Base-by-base conservation (phyloP, 2,797 vertebrate genomes). In the Pangasius sanitwongsei region DNA sequence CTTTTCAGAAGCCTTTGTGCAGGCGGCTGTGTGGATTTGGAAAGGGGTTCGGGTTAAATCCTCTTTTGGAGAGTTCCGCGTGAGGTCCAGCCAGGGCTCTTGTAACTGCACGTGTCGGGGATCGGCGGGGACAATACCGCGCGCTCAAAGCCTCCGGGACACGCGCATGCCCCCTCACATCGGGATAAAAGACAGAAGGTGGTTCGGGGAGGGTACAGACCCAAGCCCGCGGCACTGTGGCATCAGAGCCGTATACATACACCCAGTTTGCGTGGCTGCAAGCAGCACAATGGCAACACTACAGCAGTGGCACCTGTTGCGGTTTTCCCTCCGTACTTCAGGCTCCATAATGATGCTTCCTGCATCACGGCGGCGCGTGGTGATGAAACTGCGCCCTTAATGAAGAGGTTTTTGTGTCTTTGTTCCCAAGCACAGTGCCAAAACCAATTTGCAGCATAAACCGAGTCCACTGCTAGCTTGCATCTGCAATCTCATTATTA, bases 81-180 rank as follows among this genome's bases (percentile, higher is more conserved):
- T 92, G 94, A 94, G 94, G 92, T 95, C 92, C 91, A 88, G 90
- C 92, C 93, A 93, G 91, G 87, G 77, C 87, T 90, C 93, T 93
- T 94, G 94, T 95, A 93, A 93, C 89, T 95, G 93, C 93, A 94
- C 92, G 90, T 95, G 95, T 95, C 95, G 92, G 81, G 92, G 91
- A 94, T 92, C 94, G 89, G 88, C 55, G 69, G 89, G 91, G 82
- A 93, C 91, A 95, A 94, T 92, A 90, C 87, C 88, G 81, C 86
- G 23, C 81, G 89, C 89, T 89, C 93, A 92, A 91, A 93, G 94
- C 93, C 93, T 91, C 91, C 86, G 92, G 91, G 94, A 93, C 91
- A 90, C 93, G 70, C 92, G 92, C 93, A 92, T 92, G 91, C 92
- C 92, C 91, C 90, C 90, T 89, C 86, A 91, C 90, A 90, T 53